Base-by-base conservation (phyloP, 64 coral and sea anemone species). In the Montipora foliosa region DNA sequence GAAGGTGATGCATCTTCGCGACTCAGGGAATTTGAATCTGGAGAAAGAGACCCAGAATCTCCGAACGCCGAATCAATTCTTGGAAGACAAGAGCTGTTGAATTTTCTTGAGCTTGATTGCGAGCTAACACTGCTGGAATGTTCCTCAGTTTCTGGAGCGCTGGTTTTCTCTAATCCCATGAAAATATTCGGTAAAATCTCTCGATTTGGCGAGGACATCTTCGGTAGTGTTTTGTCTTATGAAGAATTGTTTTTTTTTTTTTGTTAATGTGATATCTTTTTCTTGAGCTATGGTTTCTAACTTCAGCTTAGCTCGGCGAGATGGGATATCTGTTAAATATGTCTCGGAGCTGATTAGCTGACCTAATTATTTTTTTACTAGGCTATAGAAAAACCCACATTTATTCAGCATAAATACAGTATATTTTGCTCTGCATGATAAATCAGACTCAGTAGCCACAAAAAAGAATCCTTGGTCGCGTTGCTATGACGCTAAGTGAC, bases 1-100 rank as follows among this genome's bases (percentile, higher is more conserved):
- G 82, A 86, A 46, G 82, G 67, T 25, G 82, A 86, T 50, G 20
- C 82, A 49, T 86, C 62, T 47, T 72, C 82, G 2, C 47, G 82
- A 67, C 82, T 86, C 16, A 49, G 9, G 11, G 62, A 71, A 17
- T 86, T 73, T 21, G 82, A 86, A 50, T 49, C 66, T n/a, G 82
- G 82, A 3, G 82, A 71, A 7, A 86, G 44, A 11, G 64, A 71
- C 7, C 49, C 82, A 0, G 82, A 86, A 24, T 72, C 82, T 17
- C 82, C 82, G 45, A 45, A 86, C 8, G 82, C 82, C 19, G 82
- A 86, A 71, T 86, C 82, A 11, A 86, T 51, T 71, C 82, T 86
- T 49, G 82, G 82, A 15, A 86, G 62, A 7, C 5, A 19, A 69
- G 66, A 71, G 64, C 82, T 24, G 37, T 46, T 67, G 66, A 50